phyloP scores from a whole-genome alignment of 2,113 vertebrate genomes.

The Ciconia boyciana region DNA sequence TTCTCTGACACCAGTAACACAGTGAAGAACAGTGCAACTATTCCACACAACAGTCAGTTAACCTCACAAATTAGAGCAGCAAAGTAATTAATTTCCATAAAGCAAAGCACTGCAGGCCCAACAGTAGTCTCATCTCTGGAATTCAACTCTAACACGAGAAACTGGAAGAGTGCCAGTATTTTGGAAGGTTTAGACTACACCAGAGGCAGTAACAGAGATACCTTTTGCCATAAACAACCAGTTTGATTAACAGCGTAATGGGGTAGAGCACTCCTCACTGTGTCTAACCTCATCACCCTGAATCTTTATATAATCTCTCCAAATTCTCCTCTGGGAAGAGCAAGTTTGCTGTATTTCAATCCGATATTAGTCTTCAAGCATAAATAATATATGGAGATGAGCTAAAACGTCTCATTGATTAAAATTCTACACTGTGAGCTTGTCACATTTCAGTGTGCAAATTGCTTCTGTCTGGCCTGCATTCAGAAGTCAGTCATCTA shows the following conservation, averaged over 20 bases:
- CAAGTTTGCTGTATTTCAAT: constrained; percentile 11
- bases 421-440: constrained; percentile 46
- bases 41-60: neutral
- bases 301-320: neutral
- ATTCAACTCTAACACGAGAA: neutral
- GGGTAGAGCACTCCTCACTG: neutral
- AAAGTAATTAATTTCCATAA: neutral
- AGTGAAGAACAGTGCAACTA: neutral
- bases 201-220: neutral
- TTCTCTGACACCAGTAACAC: neutral
- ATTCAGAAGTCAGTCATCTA: constrained; percentile 48
- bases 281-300: neutral
- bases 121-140: neutral
- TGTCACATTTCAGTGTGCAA: constrained; percentile 56
- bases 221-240: neutral
- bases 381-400: constrained; percentile 60
- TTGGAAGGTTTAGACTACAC: neutral
- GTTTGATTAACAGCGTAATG: neutral
- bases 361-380: constrained; percentile 34
- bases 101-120: neutral
- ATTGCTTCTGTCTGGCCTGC: constrained; percentile 56
- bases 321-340: neutral
- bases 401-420: constrained; percentile 58
- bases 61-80: neutral
- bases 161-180: neutral